These are phyloP conservation scores for Sorex maritimensis DNA, from an alignment of 2,797 vertebrate genomes.

Conservation along the genomic window DNA sequence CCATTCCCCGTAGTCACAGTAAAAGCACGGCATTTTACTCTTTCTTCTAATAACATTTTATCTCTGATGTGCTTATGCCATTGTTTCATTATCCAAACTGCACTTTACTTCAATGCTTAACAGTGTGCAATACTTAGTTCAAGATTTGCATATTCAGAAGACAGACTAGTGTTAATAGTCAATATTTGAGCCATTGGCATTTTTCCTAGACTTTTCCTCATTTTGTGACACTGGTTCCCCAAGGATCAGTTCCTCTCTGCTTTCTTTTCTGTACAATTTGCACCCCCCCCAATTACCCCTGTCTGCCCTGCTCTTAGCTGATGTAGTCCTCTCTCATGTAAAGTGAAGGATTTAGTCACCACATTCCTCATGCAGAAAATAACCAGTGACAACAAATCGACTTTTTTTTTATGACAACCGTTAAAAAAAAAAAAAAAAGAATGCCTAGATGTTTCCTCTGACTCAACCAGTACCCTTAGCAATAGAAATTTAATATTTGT, in stretches of 20 bases:
- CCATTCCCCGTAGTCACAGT: conserved; percentile 49
- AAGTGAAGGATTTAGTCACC: conserved; percentile 61
- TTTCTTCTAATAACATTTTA: not conserved
- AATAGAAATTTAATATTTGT: conserved; percentile 57
- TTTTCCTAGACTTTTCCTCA: conserved; percentile 21
- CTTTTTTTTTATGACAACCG: conserved; percentile 29
- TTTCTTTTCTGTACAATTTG: conserved; percentile 53
- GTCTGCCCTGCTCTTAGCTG: not conserved
- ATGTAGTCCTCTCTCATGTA: conserved; percentile 44
- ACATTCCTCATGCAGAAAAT: conserved; percentile 64
- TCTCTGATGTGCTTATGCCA: not conserved
- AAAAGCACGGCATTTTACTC: conserved; percentile 30
- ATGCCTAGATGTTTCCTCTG: conserved; percentile 1
- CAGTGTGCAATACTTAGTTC: conserved; percentile 1
- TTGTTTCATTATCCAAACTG: conserved; percentile 33
- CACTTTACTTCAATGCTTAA: not conserved
- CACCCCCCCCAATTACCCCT: not conserved
- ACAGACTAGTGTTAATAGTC: conserved; percentile 13
- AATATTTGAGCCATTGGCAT: conserved; percentile 38
- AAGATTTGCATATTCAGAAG: conserved; percentile 15
- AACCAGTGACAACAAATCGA: conserved; percentile 68
- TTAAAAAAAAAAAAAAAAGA: conserved; percentile 56
- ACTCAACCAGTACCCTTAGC: conserved; percentile 38
- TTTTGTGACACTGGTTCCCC: conserved; percentile 51
- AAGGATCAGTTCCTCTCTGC: not conserved